phyloP scores from a whole-genome alignment of 1,140 invertebrate species.

The Orius insidiosus region DNA sequence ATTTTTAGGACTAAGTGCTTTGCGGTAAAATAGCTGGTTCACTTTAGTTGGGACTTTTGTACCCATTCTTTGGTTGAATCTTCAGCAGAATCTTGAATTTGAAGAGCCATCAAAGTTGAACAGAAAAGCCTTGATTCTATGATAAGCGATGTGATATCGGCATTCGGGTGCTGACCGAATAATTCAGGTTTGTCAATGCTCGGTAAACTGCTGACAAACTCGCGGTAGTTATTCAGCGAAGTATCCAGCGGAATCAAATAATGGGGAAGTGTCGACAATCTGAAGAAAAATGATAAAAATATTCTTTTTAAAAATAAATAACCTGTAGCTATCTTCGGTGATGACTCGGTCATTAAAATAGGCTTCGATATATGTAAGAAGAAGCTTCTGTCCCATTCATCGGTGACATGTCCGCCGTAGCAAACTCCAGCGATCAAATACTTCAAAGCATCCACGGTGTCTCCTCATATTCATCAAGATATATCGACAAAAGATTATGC shows the following conservation, averaged over 20 bases:
- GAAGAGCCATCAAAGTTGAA: slow-evolving; percentile 61
- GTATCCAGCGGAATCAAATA: slow-evolving; percentile 72
- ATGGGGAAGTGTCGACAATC: slow-evolving; percentile 42
- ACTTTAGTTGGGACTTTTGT: no score
- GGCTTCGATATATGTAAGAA: slow-evolving; percentile 64
- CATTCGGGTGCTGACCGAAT: slow-evolving; percentile 79
- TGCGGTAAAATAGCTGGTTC: no score
- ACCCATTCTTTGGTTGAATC: slow-evolving; percentile 42
- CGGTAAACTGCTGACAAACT: slow-evolving; percentile 58
- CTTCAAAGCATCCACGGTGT: slow-evolving; percentile 78
- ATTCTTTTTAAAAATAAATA: no score
- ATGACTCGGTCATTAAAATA: slow-evolving; percentile 56
- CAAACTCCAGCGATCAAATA: slow-evolving; percentile 85
- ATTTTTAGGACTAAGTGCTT: no score
- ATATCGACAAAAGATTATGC: slow-evolving; percentile 59
- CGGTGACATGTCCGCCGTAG: slow-evolving; percentile 87
- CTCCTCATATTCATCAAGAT: slow-evolving; percentile 64
- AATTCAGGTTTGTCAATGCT: slow-evolving; percentile 60
- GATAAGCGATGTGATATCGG: slow-evolving; percentile 74
- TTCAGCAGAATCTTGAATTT: slow-evolving; percentile 39
- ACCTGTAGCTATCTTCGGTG: slow-evolving; percentile 46
- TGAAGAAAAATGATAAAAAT: slow-evolving; percentile 19
- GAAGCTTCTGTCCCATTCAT: slow-evolving; percentile 80
- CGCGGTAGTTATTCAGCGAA: slow-evolving; percentile 55
- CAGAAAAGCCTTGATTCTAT: slow-evolving; percentile 58